Base-by-base conservation (phyloP, 2,113 vertebrate genomes). In the Synchiropus splendidus region DNA sequence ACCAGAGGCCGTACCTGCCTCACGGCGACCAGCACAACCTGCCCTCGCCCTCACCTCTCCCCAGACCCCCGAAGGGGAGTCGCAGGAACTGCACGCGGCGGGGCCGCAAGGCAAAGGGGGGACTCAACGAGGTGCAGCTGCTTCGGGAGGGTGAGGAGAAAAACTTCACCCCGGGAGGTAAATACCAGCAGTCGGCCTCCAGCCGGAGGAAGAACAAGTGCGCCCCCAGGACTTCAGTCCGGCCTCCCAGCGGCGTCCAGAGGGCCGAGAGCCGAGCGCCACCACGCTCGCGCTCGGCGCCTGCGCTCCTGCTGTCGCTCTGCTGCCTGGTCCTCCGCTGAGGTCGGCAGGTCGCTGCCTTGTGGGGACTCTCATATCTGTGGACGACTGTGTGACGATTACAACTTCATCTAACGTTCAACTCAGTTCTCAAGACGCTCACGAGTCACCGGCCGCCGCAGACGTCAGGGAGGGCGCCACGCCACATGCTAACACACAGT, bases 151-250 rank as follows among this genome's bases (percentile, higher is more conserved):
- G 38, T 37, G 45, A 14, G 30, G 80, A 78, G 9, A 85, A 79
- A 58, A 90, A 93, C 81, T 79, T 78, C 35, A 11, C 51, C 58
- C 48, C 75, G 50, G 57, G 72, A 12, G 77, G 39, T 14, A 84
- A 86, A 69, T 77, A 81, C 10, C 81, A 84, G 51, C 55, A 49
- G 3, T 72, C 79, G 39, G 47, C 40, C 37, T 47, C 79, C 16
- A 75, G 82, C 11, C 85, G 84, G 47, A 87, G 88, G 70, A 94
- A 88, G 84, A 87, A 91, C 78, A 96, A 96, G 77, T 98, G 94
- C 55, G 86, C 84, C 67, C 86, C 87, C 45, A 88, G 89, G 83
- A 89, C 53, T 86, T 89, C 82, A 50, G 61, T 90, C 12, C 87
- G 86, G 42, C 77, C 89, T 16, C 94, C 94, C 15, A 94, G 87